Evolutionary conservation across 1,140 invertebrate genomes (phyloP).

Genomic region (Hesperophylax magnus): DNA sequence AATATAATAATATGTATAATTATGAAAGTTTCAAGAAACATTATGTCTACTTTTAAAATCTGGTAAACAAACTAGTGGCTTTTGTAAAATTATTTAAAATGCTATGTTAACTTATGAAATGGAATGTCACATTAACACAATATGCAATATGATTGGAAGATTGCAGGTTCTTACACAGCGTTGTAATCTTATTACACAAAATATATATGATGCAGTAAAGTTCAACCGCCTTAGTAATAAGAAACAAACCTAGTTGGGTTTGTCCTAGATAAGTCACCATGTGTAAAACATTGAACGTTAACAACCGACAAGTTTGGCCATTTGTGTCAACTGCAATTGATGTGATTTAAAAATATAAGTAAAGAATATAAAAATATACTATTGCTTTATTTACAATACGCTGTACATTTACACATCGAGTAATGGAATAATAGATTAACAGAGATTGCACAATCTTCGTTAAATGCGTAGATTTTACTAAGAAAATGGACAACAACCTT

Average conservation of each 20-base stretch:
- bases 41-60: neutral
- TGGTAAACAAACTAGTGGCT: constrained; percentile 2
- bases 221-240: constrained; percentile 16
- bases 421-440: constrained; percentile 40
- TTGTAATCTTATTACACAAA: no score
- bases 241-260: no score
- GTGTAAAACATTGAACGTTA: constrained; percentile 5
- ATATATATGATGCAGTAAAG: no score
- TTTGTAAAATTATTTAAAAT: neutral
- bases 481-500: constrained; percentile 52
- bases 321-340: neutral
- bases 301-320: constrained; percentile 30
- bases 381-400: constrained; percentile 52
- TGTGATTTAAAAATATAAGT: constrained; percentile 4
- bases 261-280: neutral
- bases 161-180: no score
- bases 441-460: constrained; percentile 53
- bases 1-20: constrained; percentile 23
- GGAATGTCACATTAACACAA: constrained; percentile 25
- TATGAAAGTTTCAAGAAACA: constrained; percentile 4
- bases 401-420: constrained; percentile 27
- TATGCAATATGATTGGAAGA: neutral
- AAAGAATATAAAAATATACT: constrained; percentile 48
- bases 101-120: neutral
- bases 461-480: constrained; percentile 48